phyloP scores from a whole-genome alignment of 2,797 vertebrate species.

The Trichosurus vulpecula region DNA sequence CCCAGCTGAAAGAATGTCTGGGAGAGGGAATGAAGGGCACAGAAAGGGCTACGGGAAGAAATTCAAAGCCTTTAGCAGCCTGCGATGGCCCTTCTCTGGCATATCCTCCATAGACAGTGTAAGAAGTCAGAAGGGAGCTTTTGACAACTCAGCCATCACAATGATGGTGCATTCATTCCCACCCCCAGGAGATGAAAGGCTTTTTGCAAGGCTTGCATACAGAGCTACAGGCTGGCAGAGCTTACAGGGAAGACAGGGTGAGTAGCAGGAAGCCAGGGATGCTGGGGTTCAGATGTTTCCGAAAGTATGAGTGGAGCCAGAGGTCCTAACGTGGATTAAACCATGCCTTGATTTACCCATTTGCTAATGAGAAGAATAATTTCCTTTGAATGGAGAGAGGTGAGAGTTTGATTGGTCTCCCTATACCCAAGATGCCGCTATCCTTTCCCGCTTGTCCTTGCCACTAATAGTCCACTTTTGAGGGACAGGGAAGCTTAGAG shows the following conservation, averaged over 20 bases:
- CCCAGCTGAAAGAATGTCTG: not conserved
- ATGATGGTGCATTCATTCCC: not conserved
- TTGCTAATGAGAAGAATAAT: not conserved
- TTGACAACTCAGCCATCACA: not conserved
- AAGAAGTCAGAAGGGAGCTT: not conserved
- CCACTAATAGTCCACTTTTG: not conserved
- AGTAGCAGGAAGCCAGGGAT: not conserved
- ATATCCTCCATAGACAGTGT: accelerated
- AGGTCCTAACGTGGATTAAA: not conserved
- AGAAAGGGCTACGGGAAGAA: not conserved
- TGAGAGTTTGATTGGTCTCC: not conserved
- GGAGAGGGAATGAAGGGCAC: not conserved
- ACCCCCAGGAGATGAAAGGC: too few species aligned
- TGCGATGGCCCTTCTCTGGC: not conserved
- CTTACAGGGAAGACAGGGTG: not conserved
- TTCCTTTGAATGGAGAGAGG: not conserved
- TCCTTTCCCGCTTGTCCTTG: not conserved
- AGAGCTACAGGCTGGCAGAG: too few species aligned
- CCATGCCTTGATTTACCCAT: not conserved
- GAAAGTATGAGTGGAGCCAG: not conserved
- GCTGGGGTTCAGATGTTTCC: not conserved
- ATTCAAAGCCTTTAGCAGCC: not conserved
- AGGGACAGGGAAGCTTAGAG: not conserved
- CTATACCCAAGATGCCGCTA: not conserved
- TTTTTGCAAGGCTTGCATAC: too few species aligned